phyloP scores from a whole-genome alignment of 2,113 vertebrate genomes.

The Anoura caudifer region DNA sequence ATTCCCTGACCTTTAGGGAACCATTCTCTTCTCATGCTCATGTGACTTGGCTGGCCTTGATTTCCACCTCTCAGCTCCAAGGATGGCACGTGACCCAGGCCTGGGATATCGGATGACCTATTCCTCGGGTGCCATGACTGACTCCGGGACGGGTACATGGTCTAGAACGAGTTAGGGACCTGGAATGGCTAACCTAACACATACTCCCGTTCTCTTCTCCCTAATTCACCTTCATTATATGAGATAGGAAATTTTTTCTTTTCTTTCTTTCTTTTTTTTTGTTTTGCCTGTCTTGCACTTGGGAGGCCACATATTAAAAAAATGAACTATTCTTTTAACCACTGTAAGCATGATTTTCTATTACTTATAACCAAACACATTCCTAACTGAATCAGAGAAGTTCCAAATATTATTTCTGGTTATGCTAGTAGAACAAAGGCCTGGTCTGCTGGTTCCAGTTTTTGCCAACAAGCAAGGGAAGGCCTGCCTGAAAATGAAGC shows the following conservation, averaged over 20 bases:
- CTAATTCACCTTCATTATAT: not conserved
- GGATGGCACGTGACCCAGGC: not conserved
- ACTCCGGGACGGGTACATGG: not conserved
- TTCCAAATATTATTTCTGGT: not conserved
- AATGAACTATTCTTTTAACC: not conserved
- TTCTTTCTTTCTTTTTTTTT: not conserved
- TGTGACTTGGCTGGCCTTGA: not conserved
- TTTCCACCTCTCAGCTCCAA: not conserved
- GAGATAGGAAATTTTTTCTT: not conserved
- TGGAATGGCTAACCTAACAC: not conserved
- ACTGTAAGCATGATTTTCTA: not conserved
- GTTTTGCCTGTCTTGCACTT: not conserved
- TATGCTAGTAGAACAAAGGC: not conserved
- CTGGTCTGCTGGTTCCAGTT: not conserved
- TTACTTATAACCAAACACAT: not conserved
- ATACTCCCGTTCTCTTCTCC: not conserved
- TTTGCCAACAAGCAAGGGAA: not conserved
- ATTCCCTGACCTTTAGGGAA: not conserved
- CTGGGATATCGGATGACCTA: not conserved
- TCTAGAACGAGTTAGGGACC: not conserved
- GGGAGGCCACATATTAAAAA: not conserved
- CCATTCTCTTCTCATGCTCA: not conserved
- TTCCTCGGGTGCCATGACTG: not conserved
- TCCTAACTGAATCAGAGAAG: not conserved
- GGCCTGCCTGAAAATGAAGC: not conserved